Evolutionary conservation across 2,888 invertebrate genomes (phyloP).

Genomic region (Tinea semifulvella): DNA sequence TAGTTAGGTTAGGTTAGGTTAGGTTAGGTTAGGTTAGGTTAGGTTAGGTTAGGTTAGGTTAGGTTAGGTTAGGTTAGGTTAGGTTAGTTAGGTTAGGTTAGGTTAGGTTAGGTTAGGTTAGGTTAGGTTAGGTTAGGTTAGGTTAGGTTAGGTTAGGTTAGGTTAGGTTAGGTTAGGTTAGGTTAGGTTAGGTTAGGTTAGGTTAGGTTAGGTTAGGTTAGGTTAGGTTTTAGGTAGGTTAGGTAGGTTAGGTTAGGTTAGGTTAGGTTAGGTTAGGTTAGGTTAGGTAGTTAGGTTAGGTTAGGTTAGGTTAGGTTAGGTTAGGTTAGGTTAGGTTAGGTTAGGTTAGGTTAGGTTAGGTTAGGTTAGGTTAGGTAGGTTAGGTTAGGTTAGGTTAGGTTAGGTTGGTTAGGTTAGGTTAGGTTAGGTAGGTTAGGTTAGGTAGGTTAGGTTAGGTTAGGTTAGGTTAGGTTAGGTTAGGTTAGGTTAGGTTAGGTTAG

Average conservation of each 20-base stretch:
- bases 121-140: conserved; percentile 19
- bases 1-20: conserved; percentile 22
- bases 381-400: conserved; percentile 5
- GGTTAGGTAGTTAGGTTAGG: conserved; percentile 5
- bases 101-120: conserved; percentile 21
- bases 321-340: conserved; percentile 5
- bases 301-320: conserved; percentile 5
- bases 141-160: conserved; percentile 5
- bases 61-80: conserved; percentile 25
- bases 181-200: conserved; percentile 5
- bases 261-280: conserved; percentile 5
- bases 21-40: conserved; percentile 22
- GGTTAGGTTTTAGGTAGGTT: not conserved
- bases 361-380: conserved; percentile 5
- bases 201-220: conserved; percentile 5
- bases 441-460: conserved; percentile 5
- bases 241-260: conserved; percentile 2
- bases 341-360: conserved; percentile 5
- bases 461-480: conserved; percentile 5
- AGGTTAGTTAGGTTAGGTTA: conserved; percentile 24
- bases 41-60: conserved; percentile 25
- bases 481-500: conserved; percentile 5
- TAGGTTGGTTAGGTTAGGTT: conserved; percentile 5
- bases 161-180: conserved; percentile 5
- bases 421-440: conserved; percentile 5